Base-by-base conservation (phyloP, 2,113 vertebrate species). In the Gavialis gangeticus region DNA sequence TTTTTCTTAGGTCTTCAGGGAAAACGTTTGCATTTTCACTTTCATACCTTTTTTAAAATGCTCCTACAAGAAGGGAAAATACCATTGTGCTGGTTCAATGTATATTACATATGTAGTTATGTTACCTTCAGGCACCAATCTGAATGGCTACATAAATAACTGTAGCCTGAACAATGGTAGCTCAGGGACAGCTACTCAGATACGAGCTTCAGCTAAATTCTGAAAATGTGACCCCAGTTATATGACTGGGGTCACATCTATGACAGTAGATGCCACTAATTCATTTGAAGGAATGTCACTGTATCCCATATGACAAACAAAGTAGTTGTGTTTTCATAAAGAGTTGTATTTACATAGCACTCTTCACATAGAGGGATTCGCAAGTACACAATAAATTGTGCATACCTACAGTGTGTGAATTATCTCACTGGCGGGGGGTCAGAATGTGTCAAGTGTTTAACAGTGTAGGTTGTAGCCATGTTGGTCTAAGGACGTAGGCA, bases 131-230 rank as follows among this genome's bases (percentile, higher is more conserved):
- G 93, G n/a, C 60, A 89, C 37, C 4, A 2, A 4, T 12, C 0
- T 2, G 34, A 73, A 62, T 46, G 10, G 27, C 2, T 10, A 22
- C 58, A 27, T 3, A n/a, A 10, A 4, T 30, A 63, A 1, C 56
- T 57, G 10, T 2, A 2, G 64, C 55, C 2, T 1, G 0, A 78
- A 27, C 22, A 25, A 11, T n/a, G 27, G 71, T 27, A 8, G 75
- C 46, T 15, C 1, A 18, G 71, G 75, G 64, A 34, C 78, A 82
- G 30, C 0, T 0, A 17, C 79, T 69, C 12, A 56, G n/a, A 10
- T 37, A 63, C 24, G 64, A 64, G 78, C 12, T 30, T 14, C 73
- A 59, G 66, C n/a, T 54, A 62, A 46, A 89, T 71, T 80, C 88
- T 30, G 79, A 62, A 62, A 27, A n/a, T 15, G 18, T 60, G n/a